Evolutionary conservation across 2,888 invertebrate genomes (phyloP).

Genomic region (Noctua janthina): DNA sequence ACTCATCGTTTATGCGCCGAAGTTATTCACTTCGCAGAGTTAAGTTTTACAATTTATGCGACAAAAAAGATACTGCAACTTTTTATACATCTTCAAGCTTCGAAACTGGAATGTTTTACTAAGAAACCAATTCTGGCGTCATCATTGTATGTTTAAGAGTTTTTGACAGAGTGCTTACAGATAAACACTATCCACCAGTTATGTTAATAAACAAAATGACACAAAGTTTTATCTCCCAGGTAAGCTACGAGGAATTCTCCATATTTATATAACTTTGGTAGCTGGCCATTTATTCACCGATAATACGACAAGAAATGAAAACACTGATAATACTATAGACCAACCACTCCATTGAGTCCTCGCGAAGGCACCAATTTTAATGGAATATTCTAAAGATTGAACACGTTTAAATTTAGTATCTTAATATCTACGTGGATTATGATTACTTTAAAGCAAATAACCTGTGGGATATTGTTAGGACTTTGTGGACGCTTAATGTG

Average conservation of each 20-base stretch:
- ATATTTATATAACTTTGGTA: not conserved
- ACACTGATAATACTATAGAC: too few relatives aligned
- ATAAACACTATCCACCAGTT: not conserved
- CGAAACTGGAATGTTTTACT: slow-evolving; percentile 22
- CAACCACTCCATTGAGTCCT: too few relatives aligned
- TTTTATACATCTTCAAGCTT: slow-evolving; percentile 34
- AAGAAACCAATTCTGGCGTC: not conserved
- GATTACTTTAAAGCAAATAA: too few relatives aligned
- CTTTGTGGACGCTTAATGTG: too few relatives aligned
- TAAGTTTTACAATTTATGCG: slow-evolving; percentile 57
- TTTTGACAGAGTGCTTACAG: too few relatives aligned
- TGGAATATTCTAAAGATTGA: too few relatives aligned
- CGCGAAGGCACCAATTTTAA: too few relatives aligned
- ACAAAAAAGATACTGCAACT: slow-evolving; percentile 44
- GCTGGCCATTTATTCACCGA: not conserved
- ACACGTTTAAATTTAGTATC: too few relatives aligned
- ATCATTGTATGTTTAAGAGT: not conserved
- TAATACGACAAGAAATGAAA: too few relatives aligned
- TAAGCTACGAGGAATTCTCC: not conserved
- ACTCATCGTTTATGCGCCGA: slow-evolving; percentile 55
- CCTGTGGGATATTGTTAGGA: too few relatives aligned
- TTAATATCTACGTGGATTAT: too few relatives aligned
- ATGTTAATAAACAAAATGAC: not conserved
- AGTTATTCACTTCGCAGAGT: slow-evolving; percentile 55
- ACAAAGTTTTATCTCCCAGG: not conserved